Evolutionary conservation across 2,888 invertebrate genomes (phyloP), one percentile per base, ranked within the genome.

Genomic region (Rosalia funebris): DNA sequence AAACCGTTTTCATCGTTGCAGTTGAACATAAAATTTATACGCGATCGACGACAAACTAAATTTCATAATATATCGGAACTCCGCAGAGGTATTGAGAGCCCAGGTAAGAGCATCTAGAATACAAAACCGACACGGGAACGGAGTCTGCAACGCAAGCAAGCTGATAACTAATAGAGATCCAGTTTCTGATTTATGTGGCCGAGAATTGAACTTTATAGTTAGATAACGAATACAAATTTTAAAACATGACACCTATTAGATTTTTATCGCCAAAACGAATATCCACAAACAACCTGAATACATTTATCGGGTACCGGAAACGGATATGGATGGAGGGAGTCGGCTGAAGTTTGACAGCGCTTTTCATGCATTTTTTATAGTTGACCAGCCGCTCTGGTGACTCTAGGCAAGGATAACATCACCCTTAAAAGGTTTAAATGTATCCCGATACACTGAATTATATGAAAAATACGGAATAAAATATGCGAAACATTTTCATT

Each of bases 161-260:
- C 32, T 14, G 53, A 32, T 53, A 25, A 53, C 41, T 53, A 53
- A 53, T 53, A 53, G 53, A 53, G 53, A 53, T 37, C 12, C 41
- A 32, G 36, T 34, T 16, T 11, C 17, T 48, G 72, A 75, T 75
- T 75, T 76, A 76, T 73, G 64, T 63, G 54, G 37, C 56, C 60
- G 68, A 60, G 67, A 71, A 76, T 75, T 72, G 71, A 73, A 72
- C 71, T 72, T 71, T 68, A 71, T 69, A 63, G 66, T 63, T 62
- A 68, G 74, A 72, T 73, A 72, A 70, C 71, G 69, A 72, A 74
- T 74, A 69, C 74, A 76, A 77, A 78, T 78, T 77, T 74, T 75
- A 75, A 77, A 76, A 73, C 71, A 71, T 63, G 70, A 69, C 72
- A 69, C 73, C 74, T 74, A 76, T 75, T 74, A 72, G 75, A 75